Percentiles rank a stretch among this genome's conserved stretches.
These are phyloP conservation scores for Pitangus sulphuratus DNA, from an alignment of 2,797 vertebrate genomes.

Conservation along the genomic window DNA sequence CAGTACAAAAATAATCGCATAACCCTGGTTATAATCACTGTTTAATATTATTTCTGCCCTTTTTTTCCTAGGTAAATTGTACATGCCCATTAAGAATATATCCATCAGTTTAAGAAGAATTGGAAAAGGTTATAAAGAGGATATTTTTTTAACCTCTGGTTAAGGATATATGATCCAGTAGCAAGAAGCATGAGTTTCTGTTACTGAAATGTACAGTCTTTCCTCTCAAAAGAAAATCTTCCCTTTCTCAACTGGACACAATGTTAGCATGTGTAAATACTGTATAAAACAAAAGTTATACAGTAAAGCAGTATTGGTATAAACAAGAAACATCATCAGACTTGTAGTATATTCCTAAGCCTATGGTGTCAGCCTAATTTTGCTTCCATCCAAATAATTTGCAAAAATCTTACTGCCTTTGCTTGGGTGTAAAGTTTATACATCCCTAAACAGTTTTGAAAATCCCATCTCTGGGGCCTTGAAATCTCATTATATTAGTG, in stretches of 20 bases:
- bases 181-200: neutral
- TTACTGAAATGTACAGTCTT: neutral
- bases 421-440: neutral
- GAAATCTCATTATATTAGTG: neutral
- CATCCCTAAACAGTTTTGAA: neutral
- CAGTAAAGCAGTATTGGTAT: neutral
- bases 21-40: neutral
- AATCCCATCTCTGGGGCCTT: neutral
- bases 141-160: neutral
- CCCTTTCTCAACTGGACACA: neutral
- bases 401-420: neutral
- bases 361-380: neutral
- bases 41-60: neutral
- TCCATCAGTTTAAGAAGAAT: neutral
- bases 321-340: neutral
- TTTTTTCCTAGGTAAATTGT: neutral
- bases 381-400: neutral
- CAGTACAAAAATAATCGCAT: neutral
- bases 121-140: neutral
- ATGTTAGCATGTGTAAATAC: neutral
- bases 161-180: neutral
- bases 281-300: neutral
- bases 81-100: neutral
- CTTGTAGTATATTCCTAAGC: neutral
- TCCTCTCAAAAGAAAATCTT: neutral